These are phyloP conservation scores for Nymphalis urticae DNA, from an alignment of 2,888 invertebrate species.

Conservation along the genomic window DNA sequence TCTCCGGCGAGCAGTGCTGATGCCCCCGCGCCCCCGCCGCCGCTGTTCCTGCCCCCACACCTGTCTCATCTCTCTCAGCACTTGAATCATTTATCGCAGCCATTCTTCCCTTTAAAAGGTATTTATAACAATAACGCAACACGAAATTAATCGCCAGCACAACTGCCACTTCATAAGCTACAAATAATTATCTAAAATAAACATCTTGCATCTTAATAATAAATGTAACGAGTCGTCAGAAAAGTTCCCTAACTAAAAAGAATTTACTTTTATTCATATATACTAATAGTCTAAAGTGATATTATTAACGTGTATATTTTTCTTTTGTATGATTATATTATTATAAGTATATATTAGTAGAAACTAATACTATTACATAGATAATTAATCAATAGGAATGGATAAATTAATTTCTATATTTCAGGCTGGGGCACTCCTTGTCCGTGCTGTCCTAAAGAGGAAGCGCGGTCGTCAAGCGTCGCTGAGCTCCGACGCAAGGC, in stretches of 20 bases:
- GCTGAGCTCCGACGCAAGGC: constrained; percentile 96
- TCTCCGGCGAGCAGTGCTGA: constrained; percentile 65
- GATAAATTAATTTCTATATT: constrained; percentile 2
- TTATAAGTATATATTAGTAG: too few relatives aligned
- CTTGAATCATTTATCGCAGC: constrained; percentile 88
- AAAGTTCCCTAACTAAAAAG: too few relatives aligned
- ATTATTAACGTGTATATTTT: not conserved
- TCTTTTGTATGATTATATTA: not conserved
- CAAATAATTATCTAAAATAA: too few relatives aligned
- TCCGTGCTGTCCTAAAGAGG: constrained; percentile 88
- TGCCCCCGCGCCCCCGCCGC: constrained; percentile 81
- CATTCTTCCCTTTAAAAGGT: constrained; percentile 93
- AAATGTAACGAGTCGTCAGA: too few relatives aligned
- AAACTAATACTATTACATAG: too few relatives aligned
- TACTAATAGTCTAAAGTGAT: too few relatives aligned
- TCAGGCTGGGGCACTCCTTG: constrained; percentile 89
- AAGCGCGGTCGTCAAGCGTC: constrained; percentile 92
- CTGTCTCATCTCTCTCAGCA: constrained; percentile 84
- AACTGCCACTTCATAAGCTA: too few relatives aligned
- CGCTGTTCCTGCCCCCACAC: constrained; percentile 92
- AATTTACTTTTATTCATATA: too few relatives aligned
- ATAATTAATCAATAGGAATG: not conserved
- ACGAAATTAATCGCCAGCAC: too few relatives aligned
- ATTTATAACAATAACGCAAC: constrained; percentile 1
- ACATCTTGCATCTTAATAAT: too few relatives aligned